Percentiles rank a stretch among this genome's conserved stretches.
Evolutionary conservation across 2,888 invertebrate species (phyloP).

Genomic region (Calameuta idolon): DNA sequence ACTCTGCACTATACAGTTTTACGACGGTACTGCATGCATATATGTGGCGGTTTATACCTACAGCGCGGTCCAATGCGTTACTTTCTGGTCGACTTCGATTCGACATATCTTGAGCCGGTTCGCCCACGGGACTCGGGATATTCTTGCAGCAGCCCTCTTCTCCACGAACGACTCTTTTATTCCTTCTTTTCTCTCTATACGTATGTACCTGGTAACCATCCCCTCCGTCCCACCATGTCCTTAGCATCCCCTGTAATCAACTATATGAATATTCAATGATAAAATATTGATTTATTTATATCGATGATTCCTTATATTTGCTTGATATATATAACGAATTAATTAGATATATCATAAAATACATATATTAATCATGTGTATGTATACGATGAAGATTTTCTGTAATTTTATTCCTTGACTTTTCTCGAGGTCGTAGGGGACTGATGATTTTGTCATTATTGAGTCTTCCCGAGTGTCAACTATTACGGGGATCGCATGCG

Average conservation of each 20-base stretch:
- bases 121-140: constrained; percentile 55
- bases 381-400: not conserved
- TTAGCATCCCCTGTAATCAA: constrained; percentile 42
- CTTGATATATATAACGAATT: too few relatives aligned
- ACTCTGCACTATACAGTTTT: not conserved
- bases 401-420: not conserved
- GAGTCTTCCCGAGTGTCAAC: not conserved
- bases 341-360: too few relatives aligned
- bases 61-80: constrained; percentile 51
- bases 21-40: not conserved
- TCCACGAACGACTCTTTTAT: not conserved
- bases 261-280: constrained; percentile 66
- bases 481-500: not conserved
- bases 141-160: not conserved
- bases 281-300: constrained; percentile 61
- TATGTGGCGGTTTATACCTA: not conserved
- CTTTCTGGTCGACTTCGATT: constrained; percentile 55
- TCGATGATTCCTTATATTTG: constrained; percentile 42
- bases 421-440: not conserved
- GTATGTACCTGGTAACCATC: not conserved
- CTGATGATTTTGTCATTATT: not conserved
- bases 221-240: constrained; percentile 13
- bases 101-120: constrained; percentile 65
- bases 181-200: not conserved
- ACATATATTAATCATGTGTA: too few relatives aligned